Conservation (phyloP, 2,113 vertebrate genomes). For the Daubentonia madagascariensis region DNA sequence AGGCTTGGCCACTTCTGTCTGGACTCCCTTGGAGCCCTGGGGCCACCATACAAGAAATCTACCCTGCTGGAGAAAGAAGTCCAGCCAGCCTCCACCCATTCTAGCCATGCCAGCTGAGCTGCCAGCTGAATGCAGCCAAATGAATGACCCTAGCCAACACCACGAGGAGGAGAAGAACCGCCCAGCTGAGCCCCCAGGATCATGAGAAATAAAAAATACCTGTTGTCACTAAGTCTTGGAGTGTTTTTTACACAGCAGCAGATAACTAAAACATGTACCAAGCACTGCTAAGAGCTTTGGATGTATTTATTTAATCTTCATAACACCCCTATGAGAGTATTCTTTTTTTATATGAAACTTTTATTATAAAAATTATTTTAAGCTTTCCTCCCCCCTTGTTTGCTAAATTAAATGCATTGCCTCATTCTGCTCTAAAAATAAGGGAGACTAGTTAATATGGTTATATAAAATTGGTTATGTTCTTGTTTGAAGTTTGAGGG, state of each 20-base stretch:
- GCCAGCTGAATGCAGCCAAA: neutral
- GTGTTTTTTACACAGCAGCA: neutral
- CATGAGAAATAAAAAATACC: neutral
- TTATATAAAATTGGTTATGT: neutral
- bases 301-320: neutral
- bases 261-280: neutral
- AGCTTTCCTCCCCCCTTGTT: neutral
- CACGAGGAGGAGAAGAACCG: neutral
- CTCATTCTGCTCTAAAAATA: neutral
- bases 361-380: slow-evolving; percentile 8
- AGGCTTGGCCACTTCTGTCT: neutral
- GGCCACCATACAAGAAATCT: too few relatives aligned
- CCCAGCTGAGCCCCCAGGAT: neutral
- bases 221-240: neutral
- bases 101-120: neutral
- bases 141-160: neutral
- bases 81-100: neutral
- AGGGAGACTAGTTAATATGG: neutral
- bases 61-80: neutral
- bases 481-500: slow-evolving; percentile 1
- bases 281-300: neutral
- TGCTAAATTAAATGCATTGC: neutral
- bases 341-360: neutral
- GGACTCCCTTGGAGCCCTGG: neutral
- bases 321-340: neutral